These are phyloP conservation scores for Gymnorhina tibicen DNA, from an alignment of 2,113 vertebrate species.

Conservation along the genomic window DNA sequence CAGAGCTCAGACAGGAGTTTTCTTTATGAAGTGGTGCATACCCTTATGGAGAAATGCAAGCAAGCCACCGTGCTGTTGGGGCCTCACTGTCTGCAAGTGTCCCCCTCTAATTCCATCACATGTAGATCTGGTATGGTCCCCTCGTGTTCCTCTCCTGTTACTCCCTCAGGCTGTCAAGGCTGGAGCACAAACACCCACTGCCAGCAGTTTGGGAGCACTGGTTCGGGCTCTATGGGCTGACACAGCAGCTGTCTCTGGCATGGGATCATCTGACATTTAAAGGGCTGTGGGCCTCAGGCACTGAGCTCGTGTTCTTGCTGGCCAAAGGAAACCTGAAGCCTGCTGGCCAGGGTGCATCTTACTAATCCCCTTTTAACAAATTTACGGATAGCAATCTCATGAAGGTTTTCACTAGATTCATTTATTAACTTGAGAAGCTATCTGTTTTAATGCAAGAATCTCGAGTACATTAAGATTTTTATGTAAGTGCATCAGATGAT, in stretches of 20 bases:
- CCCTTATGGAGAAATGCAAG: neutral
- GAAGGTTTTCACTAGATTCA: neutral
- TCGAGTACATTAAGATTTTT: neutral
- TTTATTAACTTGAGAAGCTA: neutral
- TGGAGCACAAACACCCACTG: neutral
- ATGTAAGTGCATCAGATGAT: neutral
- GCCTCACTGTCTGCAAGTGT: neutral
- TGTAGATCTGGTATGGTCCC: neutral
- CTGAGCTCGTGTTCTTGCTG: neutral
- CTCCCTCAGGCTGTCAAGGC: accelerated
- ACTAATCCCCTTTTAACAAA: neutral
- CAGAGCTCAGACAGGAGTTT: neutral
- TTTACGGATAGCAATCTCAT: neutral
- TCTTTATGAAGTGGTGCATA: neutral
- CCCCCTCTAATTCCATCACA: neutral
- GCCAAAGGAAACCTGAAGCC: neutral
- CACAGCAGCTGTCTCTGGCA: neutral
- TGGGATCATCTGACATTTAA: neutral
- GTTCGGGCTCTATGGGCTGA: neutral
- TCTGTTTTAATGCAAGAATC: neutral
- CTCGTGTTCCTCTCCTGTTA: neutral
- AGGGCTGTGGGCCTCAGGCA: neutral
- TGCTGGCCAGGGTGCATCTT: neutral
- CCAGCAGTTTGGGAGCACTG: neutral
- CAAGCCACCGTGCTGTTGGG: neutral